A percentile compares a stretch with the other conserved stretches of the same genome.
These are phyloP conservation scores for Oenanthe oenanthe DNA, from an alignment of 2,113 vertebrate genomes.

Conservation along the genomic window DNA sequence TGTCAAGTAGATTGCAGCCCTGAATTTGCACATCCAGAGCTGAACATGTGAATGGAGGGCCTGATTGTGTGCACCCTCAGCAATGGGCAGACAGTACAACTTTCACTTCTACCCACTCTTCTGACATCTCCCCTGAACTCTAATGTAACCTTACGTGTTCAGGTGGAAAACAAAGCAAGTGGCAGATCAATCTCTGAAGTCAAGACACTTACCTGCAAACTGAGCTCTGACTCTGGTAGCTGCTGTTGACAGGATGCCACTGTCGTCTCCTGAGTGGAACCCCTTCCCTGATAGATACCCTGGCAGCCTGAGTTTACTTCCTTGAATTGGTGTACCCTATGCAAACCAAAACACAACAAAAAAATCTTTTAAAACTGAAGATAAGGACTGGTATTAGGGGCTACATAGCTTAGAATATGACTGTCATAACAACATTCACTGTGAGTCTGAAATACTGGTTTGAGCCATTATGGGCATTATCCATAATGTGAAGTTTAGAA, in stretches of 20 bases:
- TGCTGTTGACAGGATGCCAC: conserved; percentile 86
- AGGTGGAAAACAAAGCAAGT: neutral
- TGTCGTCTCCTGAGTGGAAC: conserved; percentile 93
- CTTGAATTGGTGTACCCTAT: conserved; percentile 91
- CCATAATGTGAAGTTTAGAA: neutral
- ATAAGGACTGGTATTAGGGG: neutral
- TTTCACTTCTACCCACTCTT: neutral
- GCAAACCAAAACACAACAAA: neutral
- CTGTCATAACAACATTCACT: neutral
- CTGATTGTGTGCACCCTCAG: neutral
- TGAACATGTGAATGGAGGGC: neutral
- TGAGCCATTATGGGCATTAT: neutral
- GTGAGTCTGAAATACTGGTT: neutral
- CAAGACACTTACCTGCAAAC: conserved; percentile 78
- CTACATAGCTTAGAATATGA: neutral
- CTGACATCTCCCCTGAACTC: neutral
- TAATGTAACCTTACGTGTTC: neutral
- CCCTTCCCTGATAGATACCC: conserved; percentile 96
- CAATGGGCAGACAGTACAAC: neutral
- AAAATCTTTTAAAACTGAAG: neutral
- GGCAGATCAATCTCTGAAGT: neutral
- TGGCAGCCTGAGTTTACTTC: conserved; percentile 93
- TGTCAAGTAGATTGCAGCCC: neutral
- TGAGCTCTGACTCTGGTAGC: conserved; percentile 89
- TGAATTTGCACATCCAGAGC: neutral